Percentiles rank a stretch among this genome's conserved stretches.
Evolutionary conservation across 2,113 vertebrate genomes (phyloP).

Genomic region (Camelus dromedarius): DNA sequence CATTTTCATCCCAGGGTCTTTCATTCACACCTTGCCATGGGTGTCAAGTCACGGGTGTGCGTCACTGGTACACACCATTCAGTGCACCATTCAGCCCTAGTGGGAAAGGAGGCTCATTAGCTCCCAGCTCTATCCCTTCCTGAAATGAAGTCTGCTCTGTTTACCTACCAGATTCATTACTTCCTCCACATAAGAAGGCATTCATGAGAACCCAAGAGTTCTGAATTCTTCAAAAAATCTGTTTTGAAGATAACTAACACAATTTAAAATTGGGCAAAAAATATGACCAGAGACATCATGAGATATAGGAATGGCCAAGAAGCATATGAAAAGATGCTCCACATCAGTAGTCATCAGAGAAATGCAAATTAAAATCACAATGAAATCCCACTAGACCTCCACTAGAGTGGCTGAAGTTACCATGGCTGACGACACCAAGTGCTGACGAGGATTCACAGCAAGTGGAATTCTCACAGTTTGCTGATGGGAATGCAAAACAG

Average conservation of each 20-base stretch:
- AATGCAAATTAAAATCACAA: background rate
- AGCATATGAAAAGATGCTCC: background rate
- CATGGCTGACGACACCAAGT: background rate
- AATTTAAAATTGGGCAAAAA: constrained; percentile 4
- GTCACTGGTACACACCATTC: too few species aligned
- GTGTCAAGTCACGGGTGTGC: background rate
- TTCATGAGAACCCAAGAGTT: background rate
- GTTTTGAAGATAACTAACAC: background rate
- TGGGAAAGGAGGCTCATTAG: background rate
- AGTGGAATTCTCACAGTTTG: background rate
- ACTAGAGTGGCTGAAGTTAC: background rate
- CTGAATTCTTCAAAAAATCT: background rate
- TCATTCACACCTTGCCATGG: background rate
- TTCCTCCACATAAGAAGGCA: constrained; percentile 19
- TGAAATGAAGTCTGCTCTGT: constrained; percentile 23
- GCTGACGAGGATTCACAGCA: background rate
- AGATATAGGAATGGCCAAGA: background rate
- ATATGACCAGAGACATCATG: background rate
- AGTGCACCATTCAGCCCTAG: background rate
- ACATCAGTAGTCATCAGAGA: background rate
- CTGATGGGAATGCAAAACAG: background rate
- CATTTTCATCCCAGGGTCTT: background rate
- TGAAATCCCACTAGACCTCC: background rate
- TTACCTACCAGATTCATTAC: background rate
- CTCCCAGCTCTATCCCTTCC: background rate